Evolutionary conservation across 2,797 vertebrate species (phyloP), one percentile per base, ranked within the genome.

Genomic region (Intellagama lesueurii): DNA sequence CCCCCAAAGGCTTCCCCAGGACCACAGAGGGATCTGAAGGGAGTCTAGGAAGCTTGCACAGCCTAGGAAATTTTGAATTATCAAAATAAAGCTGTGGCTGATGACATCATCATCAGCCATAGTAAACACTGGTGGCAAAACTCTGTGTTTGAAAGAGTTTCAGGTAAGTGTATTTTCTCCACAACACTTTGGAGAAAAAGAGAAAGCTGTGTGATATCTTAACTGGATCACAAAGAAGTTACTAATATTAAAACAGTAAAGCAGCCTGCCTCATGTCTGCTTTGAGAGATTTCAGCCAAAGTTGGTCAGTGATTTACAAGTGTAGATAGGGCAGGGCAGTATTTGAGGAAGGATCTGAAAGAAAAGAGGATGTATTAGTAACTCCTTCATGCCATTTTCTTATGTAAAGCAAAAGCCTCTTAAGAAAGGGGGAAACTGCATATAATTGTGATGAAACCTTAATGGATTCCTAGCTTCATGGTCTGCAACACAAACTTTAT

Each of bases 381-480:
- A 30, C 64, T 81, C 9, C 28, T 87, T 64, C 32, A n/a, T 14
- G 9, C 6, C n/a, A 44, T 70, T 87, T 3, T 70, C 78, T 81
- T 88, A 44, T 47, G 40, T 82, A 64, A 75, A 88, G 26, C 32
- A 87, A 81, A 72, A 56, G 12, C 16, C 1, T 81, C 28, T 81
- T 87, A 69, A 88, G 28, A 81, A 81, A 81, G 73, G 40, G 79
- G 40, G 32, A 75, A 66, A 28, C 8, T 87, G 32, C 17, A 44
- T 44, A 14, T 81, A 81, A 32, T 68, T 79, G 9, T 40, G 26
- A 40, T 70, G 68, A 60, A 84, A 32, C 49, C 12, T 60, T 52
- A 28, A 75, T 16, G n/a, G 70, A 17, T 75, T 35, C n/a, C 30
- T 84, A 22, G 32, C 9, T 87, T 81, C 26, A 52, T 72, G 47